Conservation (phyloP, 1,140 invertebrate species). For the Drosophila willistoni region DNA sequence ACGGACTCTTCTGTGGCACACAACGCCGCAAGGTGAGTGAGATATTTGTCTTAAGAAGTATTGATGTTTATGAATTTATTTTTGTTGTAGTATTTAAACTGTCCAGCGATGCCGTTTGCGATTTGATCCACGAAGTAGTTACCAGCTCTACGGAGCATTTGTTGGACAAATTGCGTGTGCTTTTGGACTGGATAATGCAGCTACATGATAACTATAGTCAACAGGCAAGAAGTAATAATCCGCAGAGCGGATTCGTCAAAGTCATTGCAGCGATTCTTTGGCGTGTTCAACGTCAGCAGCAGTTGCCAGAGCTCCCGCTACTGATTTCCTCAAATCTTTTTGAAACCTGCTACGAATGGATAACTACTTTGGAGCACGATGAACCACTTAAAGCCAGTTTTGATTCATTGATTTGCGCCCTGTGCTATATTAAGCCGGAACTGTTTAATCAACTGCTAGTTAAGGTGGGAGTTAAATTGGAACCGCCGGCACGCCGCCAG, state of each 20-base stretch:
- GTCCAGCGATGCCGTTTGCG: slow-evolving; percentile 88
- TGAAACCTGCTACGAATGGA: slow-evolving; percentile 91
- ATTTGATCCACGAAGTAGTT: slow-evolving; percentile 91
- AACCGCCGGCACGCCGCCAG: slow-evolving; percentile 83
- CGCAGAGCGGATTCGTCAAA: slow-evolving; percentile 82
- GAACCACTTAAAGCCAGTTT: slow-evolving; percentile 90
- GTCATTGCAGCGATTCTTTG: slow-evolving; percentile 92
- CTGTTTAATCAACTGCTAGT: slow-evolving; percentile 90
- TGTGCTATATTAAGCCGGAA: slow-evolving; percentile 92
- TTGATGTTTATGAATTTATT: neutral
- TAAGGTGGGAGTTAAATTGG: slow-evolving; percentile 87
- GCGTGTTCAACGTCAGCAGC: slow-evolving; percentile 87
- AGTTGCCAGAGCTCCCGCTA: slow-evolving; percentile 86
- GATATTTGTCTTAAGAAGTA: neutral
- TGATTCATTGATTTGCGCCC: slow-evolving; percentile 90
- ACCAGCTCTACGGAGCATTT: slow-evolving; percentile 84
- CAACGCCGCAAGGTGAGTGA: slow-evolving; percentile 74
- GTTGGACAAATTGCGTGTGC: slow-evolving; percentile 81
- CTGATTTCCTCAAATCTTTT: slow-evolving; percentile 89
- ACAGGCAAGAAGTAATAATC: slow-evolving; percentile 75
- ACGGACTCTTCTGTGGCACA: slow-evolving; percentile 86
- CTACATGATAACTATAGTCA: slow-evolving; percentile 69
- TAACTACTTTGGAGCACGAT: slow-evolving; percentile 86
- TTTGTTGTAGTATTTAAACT: slow-evolving; percentile 71
- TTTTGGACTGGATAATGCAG: slow-evolving; percentile 79